Percentiles rank a stretch among this genome's conserved stretches.
Conservation (phyloP, 2,797 vertebrate species). For the Glyptemys insculpta region DNA sequence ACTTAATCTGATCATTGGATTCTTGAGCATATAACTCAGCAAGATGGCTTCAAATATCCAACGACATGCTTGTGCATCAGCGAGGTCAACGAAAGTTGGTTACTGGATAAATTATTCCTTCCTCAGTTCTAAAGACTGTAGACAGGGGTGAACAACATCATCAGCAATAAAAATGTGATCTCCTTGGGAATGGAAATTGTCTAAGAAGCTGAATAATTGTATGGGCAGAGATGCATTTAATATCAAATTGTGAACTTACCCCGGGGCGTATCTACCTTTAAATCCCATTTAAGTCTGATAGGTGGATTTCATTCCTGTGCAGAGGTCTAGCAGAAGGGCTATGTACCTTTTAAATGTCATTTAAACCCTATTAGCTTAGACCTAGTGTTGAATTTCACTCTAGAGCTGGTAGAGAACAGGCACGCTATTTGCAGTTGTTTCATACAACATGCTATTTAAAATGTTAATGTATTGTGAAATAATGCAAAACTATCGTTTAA, state of each 20-base stretch:
- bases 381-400: not conserved
- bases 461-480: not conserved
- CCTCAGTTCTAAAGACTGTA: not conserved
- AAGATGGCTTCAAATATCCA: slow-evolving; percentile 9
- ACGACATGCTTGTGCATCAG: not conserved
- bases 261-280: not conserved
- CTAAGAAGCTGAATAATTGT: not conserved
- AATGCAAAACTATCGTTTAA: not conserved
- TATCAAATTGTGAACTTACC: not conserved
- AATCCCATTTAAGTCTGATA: slow-evolving; percentile 8
- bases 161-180: not conserved
- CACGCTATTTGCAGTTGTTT: not conserved
- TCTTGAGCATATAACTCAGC: slow-evolving; percentile 11
- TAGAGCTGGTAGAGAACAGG: not conserved
- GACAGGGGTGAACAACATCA: not conserved
- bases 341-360: slow-evolving; percentile 24
- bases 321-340: not conserved
- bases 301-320: not conserved
- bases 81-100: not conserved
- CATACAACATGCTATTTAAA: not conserved
- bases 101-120: not conserved
- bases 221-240: not conserved
- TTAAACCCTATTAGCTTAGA: not conserved
- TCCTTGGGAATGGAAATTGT: not conserved
- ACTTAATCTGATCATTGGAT: slow-evolving; percentile 14